Conservation (phyloP, 1,140 invertebrate genomes). For the Maniola jurtina region DNA sequence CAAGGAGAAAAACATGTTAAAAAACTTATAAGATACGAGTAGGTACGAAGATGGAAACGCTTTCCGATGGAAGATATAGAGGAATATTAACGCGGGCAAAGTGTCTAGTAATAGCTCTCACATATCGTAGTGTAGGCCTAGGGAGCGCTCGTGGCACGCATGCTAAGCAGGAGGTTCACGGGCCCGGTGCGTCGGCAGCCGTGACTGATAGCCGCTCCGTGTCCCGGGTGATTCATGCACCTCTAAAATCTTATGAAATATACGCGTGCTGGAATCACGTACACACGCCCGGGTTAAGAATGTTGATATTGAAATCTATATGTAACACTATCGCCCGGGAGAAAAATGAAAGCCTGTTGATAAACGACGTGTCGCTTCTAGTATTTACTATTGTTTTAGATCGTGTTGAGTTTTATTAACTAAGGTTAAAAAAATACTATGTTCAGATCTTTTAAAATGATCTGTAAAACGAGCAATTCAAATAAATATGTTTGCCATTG, state of each 20-base stretch:
- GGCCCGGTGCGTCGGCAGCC: conserved; percentile 56
- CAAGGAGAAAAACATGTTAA: conserved; percentile 68
- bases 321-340: conserved; percentile 60
- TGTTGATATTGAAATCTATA: conserved; percentile 79
- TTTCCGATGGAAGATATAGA: conserved; percentile 68
- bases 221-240: conserved; percentile 76
- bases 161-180: conserved; percentile 70
- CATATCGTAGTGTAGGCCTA: conserved; percentile 76
- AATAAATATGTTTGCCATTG: no score
- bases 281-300: conserved; percentile 68
- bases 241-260: conserved; percentile 79
- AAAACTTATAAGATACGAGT: conserved; percentile 10
- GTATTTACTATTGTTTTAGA: conserved; percentile 4
- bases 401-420: neutral
- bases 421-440: no score
- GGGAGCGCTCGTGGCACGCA: conserved; percentile 63
- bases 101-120: conserved; percentile 78
- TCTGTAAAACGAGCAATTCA: no score
- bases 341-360: conserved; percentile 46
- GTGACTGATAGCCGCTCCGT: conserved; percentile 74
- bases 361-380: conserved; percentile 12
- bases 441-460: no score
- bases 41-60: conserved; percentile 43
- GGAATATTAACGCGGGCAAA: conserved; percentile 76
- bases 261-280: conserved; percentile 72